Evolutionary conservation across 2,797 vertebrate species (phyloP).

Genomic region (Oreonectes daqikongensis): DNA sequence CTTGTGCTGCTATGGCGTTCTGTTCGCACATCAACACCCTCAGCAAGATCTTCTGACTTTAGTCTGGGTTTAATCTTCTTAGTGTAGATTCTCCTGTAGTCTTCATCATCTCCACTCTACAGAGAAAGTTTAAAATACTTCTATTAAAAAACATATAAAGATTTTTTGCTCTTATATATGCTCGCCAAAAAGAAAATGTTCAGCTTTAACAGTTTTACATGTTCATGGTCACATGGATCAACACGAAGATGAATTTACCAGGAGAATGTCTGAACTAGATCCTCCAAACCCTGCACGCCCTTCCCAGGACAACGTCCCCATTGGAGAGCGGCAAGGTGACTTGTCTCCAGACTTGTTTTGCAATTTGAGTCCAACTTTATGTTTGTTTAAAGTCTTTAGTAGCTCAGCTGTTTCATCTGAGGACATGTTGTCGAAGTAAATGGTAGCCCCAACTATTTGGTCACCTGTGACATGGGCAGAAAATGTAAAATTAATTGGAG

Average conservation of each 20-base stretch:
- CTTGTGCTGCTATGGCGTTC: constrained; percentile 90
- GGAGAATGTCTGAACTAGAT: constrained; percentile 84
- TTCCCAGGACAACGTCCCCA: constrained; percentile 79
- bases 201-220: not conserved
- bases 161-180: not conserved
- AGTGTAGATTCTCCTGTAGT: constrained; percentile 90
- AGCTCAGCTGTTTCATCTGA: constrained; percentile 88
- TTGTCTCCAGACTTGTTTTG: constrained; percentile 88
- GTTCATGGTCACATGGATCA: not conserved
- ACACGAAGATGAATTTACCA: constrained; percentile 76
- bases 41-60: constrained; percentile 84
- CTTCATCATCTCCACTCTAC: constrained; percentile 93
- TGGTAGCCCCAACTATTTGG: constrained; percentile 93
- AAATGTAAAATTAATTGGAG: not conserved
- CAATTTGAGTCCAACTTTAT: constrained; percentile 91
- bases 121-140: constrained; percentile 18
- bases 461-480: constrained; percentile 76
- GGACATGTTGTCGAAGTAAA: constrained; percentile 93
- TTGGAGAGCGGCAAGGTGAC: constrained; percentile 83
- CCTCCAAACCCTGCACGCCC: constrained; percentile 72
- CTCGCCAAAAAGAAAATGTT: not conserved
- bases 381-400: constrained; percentile 86
- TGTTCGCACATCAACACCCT: constrained; percentile 79
- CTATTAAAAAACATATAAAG: not conserved
- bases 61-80: constrained; percentile 96